Evolutionary conservation across 2,113 vertebrate genomes (phyloP).

Genomic region (Sinocyclocheilus rhinocerous): DNA sequence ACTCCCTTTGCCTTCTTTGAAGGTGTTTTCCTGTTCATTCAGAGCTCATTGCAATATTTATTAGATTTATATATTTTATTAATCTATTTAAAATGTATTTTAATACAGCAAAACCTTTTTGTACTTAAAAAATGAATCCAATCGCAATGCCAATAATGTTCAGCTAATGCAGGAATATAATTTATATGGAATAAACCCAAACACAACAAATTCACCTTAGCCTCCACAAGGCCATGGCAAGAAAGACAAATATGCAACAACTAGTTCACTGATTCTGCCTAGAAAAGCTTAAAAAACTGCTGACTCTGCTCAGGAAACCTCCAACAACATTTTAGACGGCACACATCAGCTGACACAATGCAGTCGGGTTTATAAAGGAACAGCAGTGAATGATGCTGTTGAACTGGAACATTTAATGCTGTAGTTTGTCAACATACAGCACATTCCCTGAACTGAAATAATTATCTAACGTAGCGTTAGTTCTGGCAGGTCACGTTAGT

Average conservation of each 20-base stretch:
- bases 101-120: neutral
- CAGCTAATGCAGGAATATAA: neutral
- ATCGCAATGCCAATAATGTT: neutral
- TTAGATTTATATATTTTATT: neutral
- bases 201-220: neutral
- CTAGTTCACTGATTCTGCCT: neutral
- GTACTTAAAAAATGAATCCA: neutral
- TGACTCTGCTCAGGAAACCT: neutral
- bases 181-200: neutral
- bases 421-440: too few species aligned
- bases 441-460: too few species aligned
- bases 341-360: neutral
- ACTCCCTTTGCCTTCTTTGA: neutral
- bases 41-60: neutral
- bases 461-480: too few species aligned
- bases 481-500: too few species aligned
- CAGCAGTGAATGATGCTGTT: too few species aligned
- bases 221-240: neutral
- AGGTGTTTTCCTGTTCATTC: neutral
- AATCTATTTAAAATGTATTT: neutral
- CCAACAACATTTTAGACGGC: neutral
- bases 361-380: too few species aligned
- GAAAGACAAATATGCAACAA: neutral
- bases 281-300: conserved; percentile 3
- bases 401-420: too few species aligned